A percentile compares a stretch with the other conserved stretches of the same genome.
phyloP scores from a whole-genome alignment of 2,888 invertebrate species.

The Noctuana brunneofusca region DNA sequence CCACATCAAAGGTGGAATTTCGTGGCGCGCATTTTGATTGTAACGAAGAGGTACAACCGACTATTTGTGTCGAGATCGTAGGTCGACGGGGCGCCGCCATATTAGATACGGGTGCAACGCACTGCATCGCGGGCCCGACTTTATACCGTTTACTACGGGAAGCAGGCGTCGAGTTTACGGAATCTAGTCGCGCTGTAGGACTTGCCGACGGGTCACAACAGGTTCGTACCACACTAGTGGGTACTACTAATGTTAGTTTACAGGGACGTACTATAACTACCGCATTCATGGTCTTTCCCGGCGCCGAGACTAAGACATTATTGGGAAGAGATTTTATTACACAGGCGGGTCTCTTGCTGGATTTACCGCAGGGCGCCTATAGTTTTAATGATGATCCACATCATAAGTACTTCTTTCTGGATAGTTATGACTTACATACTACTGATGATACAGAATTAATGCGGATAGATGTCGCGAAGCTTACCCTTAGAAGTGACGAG shows the following conservation, averaged over 20 bases:
- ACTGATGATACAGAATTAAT: neutral
- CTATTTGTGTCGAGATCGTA: neutral
- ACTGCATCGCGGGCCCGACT: neutral
- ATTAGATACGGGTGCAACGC: neutral
- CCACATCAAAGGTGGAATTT: neutral
- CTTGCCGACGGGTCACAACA: slow-evolving; percentile 1
- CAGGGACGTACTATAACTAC: neutral
- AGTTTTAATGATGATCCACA: neutral
- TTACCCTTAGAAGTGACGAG: neutral
- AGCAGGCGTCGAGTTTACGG: neutral
- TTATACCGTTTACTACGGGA: neutral
- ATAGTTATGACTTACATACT: neutral
- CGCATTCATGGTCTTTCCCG: neutral
- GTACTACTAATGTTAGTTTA: neutral
- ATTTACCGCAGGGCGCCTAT: slow-evolving; percentile 2
- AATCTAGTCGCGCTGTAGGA: neutral
- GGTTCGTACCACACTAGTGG: neutral
- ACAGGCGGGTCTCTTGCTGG: neutral
- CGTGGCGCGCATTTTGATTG: neutral
- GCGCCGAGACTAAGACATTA: neutral
- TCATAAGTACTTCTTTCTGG: neutral
- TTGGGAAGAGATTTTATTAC: neutral
- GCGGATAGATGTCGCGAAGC: slow-evolving; percentile 6
- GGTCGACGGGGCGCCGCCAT: neutral
- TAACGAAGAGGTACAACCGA: neutral